Evolutionary conservation across 2,113 vertebrate genomes (phyloP).

Genomic region (Heterochromis multidens): DNA sequence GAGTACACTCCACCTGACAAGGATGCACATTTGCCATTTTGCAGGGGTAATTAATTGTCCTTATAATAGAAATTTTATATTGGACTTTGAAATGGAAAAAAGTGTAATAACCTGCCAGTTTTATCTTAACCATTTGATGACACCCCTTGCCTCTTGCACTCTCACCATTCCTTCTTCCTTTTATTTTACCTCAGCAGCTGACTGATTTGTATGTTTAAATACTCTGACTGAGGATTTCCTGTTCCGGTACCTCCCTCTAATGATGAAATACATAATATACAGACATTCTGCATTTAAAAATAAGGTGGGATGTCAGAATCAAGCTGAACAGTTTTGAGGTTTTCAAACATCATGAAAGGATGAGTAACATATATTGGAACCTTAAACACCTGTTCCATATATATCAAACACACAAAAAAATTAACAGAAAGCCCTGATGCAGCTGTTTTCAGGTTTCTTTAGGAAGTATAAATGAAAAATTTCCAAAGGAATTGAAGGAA

Average conservation of each 20-base stretch:
- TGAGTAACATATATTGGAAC: neutral
- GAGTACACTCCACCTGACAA: slow-evolving; percentile 99
- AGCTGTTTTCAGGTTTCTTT: neutral
- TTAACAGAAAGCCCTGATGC: neutral
- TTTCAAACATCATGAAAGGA: neutral
- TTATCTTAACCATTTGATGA: slow-evolving; percentile 88
- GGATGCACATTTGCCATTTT: slow-evolving; percentile 99
- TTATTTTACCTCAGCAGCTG: slow-evolving; percentile 45
- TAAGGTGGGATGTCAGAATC: neutral
- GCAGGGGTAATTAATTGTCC: slow-evolving; percentile 99
- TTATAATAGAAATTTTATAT: slow-evolving; percentile 99
- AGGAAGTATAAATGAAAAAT: neutral
- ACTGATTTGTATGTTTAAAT: slow-evolving; percentile 36
- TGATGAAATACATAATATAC: neutral
- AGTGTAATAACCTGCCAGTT: slow-evolving; percentile 98
- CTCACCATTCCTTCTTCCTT: slow-evolving; percentile 17
- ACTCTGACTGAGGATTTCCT: neutral
- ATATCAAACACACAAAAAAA: neutral
- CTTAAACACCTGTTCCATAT: neutral
- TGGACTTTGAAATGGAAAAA: slow-evolving; percentile 97
- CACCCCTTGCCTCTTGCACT: slow-evolving; percentile 61
- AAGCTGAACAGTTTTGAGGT: neutral
- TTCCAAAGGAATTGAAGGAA: neutral
- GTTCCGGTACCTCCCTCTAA: neutral
- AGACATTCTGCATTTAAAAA: neutral